Percentiles rank a stretch among this genome's conserved stretches.
Evolutionary conservation across 2,113 vertebrate genomes (phyloP).

Genomic region (Paramisgurnus dabryanus): DNA sequence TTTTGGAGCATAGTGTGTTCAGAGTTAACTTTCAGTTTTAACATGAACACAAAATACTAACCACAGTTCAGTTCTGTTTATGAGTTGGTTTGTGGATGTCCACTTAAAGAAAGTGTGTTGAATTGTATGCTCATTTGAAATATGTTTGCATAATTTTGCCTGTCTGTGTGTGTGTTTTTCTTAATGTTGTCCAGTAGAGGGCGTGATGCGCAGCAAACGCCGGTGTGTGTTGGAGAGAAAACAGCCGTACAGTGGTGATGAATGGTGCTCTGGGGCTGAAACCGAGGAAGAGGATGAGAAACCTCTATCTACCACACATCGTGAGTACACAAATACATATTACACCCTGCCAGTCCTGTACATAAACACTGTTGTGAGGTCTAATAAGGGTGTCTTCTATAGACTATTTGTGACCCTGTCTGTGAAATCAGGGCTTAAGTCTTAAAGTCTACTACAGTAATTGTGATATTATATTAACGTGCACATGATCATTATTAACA

Average conservation of each 20-base stretch:
- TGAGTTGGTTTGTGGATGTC: background rate
- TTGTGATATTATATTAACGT: too few relatives aligned
- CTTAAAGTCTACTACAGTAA: too few relatives aligned
- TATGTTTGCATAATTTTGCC: slow-evolving; percentile 25
- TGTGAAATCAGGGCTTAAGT: too few relatives aligned
- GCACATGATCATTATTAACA: too few relatives aligned
- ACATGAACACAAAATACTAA: background rate
- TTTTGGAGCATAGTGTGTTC: slow-evolving; percentile 10
- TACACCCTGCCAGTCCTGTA: background rate
- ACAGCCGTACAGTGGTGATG: slow-evolving; percentile 96
- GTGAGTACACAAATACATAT: slow-evolving; percentile 74
- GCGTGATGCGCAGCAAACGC: slow-evolving; percentile 90
- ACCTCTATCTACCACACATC: slow-evolving; percentile 79
- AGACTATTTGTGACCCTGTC: too few relatives aligned
- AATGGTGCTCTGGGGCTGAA: slow-evolving; percentile 96
- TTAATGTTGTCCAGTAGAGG: slow-evolving; percentile 68
- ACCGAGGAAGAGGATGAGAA: slow-evolving; percentile 95
- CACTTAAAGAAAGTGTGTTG: background rate
- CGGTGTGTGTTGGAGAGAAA: slow-evolving; percentile 96
- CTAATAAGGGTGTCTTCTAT: background rate
- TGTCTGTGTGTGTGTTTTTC: slow-evolving; percentile 17
- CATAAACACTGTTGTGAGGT: slow-evolving; percentile 3
- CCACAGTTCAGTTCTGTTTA: background rate
- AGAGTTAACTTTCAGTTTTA: background rate
- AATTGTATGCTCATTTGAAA: background rate